phyloP scores from a whole-genome alignment of 2,113 vertebrate genomes.

The Stigmatopora argus region DNA sequence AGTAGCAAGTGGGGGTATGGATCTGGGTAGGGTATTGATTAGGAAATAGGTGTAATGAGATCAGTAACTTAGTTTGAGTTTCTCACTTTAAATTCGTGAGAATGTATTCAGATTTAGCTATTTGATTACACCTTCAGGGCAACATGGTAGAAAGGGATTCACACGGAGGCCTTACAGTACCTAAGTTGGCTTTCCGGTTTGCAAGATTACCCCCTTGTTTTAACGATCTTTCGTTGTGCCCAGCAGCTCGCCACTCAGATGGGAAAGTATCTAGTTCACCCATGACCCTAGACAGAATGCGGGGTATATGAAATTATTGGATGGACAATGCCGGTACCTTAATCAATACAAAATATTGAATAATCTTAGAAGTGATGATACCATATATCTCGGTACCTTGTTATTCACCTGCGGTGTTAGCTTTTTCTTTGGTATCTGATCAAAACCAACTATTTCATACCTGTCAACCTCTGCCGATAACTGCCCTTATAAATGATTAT shows the following conservation, averaged over 20 bases:
- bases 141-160: background rate
- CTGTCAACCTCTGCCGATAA: too few relatives aligned
- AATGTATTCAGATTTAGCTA: background rate
- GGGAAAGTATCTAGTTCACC: too few relatives aligned
- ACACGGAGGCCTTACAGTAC: background rate
- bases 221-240: background rate
- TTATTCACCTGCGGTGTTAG: too few relatives aligned
- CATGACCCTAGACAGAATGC: background rate
- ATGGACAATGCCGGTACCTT: background rate
- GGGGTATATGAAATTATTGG: background rate
- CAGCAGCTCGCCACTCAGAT: background rate
- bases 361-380: too few relatives aligned
- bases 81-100: background rate
- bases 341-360: background rate
- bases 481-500: too few relatives aligned
- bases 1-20: background rate
- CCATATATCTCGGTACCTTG: too few relatives aligned
- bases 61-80: background rate
- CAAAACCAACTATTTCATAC: too few relatives aligned
- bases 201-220: background rate
- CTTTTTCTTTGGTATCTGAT: too few relatives aligned
- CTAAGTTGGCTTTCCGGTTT: background rate
- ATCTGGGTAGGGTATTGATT: background rate
- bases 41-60: background rate
- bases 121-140: background rate